These are phyloP conservation scores for Sturnira hondurensis DNA, from an alignment of 2,113 vertebrate genomes.

Conservation along the genomic window DNA sequence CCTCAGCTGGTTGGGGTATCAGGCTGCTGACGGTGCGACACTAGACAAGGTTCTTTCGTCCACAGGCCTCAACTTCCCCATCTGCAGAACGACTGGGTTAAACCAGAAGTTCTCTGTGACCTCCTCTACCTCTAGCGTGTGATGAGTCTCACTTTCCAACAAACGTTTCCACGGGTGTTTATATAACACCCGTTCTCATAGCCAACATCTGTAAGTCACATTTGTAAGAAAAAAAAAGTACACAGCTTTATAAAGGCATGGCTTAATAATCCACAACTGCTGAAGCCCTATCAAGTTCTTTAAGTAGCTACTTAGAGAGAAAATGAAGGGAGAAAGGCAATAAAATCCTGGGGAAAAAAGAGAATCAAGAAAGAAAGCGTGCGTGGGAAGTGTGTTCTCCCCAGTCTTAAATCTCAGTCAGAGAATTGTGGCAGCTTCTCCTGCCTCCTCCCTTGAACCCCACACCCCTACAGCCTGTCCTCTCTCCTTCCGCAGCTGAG, in stretches of 20 bases:
- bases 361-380: neutral
- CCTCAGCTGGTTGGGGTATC: accelerated
- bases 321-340: accelerated
- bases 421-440: neutral
- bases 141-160: neutral
- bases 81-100: neutral
- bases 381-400: neutral
- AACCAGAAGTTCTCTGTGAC: neutral
- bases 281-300: neutral
- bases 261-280: neutral
- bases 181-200: neutral
- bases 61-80: neutral
- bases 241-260: neutral
- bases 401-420: neutral
- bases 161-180: neutral
- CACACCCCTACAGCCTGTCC: neutral
- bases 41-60: neutral
- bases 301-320: neutral
- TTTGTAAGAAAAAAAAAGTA: neutral
- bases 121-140: neutral
- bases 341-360: neutral
- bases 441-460: neutral
- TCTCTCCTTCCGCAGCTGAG: neutral
- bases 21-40: accelerated
- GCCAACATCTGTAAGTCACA: accelerated